phyloP scores from a whole-genome alignment of 1,140 invertebrate species.

The Neotoxoptera formosana region DNA sequence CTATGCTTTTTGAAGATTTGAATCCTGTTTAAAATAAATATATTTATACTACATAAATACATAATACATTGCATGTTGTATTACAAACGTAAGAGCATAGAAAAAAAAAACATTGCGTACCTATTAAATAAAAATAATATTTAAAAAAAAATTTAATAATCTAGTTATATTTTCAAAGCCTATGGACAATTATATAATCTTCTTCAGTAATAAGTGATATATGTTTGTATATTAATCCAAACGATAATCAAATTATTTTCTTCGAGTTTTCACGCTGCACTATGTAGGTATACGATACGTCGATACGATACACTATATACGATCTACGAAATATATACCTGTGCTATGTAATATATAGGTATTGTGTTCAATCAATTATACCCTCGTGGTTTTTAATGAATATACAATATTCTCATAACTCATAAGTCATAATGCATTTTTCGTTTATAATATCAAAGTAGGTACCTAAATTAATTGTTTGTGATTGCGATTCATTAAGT shows the following conservation, averaged over 20 bases:
- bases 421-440: not conserved
- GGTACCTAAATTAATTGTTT: not conserved
- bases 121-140: not conserved
- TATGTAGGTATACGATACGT: no score
- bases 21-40: not conserved
- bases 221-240: not conserved
- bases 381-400: not conserved
- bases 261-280: not conserved
- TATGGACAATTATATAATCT: not conserved
- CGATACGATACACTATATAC: not conserved
- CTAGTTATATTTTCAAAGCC: not conserved
- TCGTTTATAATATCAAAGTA: not conserved
- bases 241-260: not conserved
- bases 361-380: not conserved
- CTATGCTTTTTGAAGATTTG: not conserved
- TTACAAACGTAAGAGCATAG: not conserved
- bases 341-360: not conserved
- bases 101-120: not conserved
- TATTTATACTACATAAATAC: slow-evolving; percentile 3
- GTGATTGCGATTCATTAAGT: not conserved
- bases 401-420: not conserved
- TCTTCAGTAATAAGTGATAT: not conserved
- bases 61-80: not conserved
- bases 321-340: not conserved
- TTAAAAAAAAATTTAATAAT: not conserved